Percentiles rank a stretch among this genome's conserved stretches.
These are phyloP conservation scores for Rhopalosiphum padi DNA, from an alignment of 1,140 invertebrate species.

Conservation along the genomic window DNA sequence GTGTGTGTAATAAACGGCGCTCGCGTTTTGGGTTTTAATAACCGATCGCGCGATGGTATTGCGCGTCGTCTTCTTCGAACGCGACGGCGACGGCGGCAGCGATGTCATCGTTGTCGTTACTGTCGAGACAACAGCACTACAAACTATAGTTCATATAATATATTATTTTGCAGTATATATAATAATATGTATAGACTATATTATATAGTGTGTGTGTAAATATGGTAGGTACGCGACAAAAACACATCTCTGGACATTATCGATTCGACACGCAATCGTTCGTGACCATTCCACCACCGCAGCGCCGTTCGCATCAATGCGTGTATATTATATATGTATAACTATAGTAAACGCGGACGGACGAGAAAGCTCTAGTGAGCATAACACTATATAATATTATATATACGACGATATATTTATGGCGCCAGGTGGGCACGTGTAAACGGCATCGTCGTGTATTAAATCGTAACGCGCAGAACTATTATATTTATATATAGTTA, in stretches of 20 bases:
- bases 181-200: background rate
- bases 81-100: background rate
- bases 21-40: conserved; percentile 42
- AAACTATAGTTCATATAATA: too few relatives aligned
- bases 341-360: background rate
- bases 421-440: conserved; percentile 29
- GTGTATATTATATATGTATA: background rate
- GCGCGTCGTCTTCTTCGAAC: background rate
- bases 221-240: background rate
- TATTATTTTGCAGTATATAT: too few relatives aligned
- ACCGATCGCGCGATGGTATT: background rate
- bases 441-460: conserved; percentile 12
- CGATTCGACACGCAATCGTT: conserved; percentile 38
- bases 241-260: conserved; percentile 42
- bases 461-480: background rate
- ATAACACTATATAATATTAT: background rate
- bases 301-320: background rate
- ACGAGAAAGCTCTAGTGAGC: background rate
- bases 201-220: background rate
- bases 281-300: background rate
- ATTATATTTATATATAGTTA: background rate
- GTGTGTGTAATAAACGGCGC: background rate
- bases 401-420: background rate
- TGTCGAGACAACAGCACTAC: background rate
- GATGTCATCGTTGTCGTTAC: background rate